Evolutionary conservation across 2,113 vertebrate genomes (phyloP), one percentile per base, ranked within the genome.

Genomic region (Tinamus guttatus): DNA sequence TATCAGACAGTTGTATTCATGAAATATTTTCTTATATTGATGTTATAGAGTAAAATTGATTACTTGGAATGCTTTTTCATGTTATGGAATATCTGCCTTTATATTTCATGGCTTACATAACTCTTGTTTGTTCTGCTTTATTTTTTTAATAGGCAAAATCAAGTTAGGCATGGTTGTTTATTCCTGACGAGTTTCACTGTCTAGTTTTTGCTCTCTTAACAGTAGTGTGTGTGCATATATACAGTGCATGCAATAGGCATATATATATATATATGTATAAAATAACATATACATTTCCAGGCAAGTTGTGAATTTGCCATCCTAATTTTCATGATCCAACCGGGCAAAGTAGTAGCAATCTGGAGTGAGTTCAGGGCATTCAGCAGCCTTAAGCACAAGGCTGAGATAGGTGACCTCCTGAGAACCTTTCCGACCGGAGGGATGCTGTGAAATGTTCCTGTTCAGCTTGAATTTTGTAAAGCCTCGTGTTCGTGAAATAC

Each of bases 371-470:
- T 79, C 63, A 68, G 49, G 40, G 27, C 76, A 22, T 96, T 92
- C 82, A 88, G 82, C 76, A 83, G 13, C 93, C 92, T 81, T 56
- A 78, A 78, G 60, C 14, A 18, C 20, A 28, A 28, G 40, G 36
- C 24, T 86, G 82, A 74, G 40, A 45, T 45, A 19, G 20, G 65
- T 88, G 92, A 95, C 83, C 73, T 92, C 34, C 45, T 90, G 85
- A 97, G 92, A 71, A 75, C 45, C 80, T 90, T 94, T 67, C 51
- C 60, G 67, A 60, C 36, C 88, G 78, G 68, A 45, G 56, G 40
- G 60, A 20, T 70, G 49, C 64, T 83, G 4, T 74, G 34, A 54
- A 89, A 70, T 87, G 51, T 68, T 93, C 80, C 63, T 95, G 16
- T 91, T 90, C 32, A 4, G 36, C 52, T 62, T 43, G 7, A 75